A percentile compares a stretch with the other conserved stretches of the same genome.
Conservation (phyloP, 2,888 invertebrate genomes). For the Acrobasis suavella region DNA sequence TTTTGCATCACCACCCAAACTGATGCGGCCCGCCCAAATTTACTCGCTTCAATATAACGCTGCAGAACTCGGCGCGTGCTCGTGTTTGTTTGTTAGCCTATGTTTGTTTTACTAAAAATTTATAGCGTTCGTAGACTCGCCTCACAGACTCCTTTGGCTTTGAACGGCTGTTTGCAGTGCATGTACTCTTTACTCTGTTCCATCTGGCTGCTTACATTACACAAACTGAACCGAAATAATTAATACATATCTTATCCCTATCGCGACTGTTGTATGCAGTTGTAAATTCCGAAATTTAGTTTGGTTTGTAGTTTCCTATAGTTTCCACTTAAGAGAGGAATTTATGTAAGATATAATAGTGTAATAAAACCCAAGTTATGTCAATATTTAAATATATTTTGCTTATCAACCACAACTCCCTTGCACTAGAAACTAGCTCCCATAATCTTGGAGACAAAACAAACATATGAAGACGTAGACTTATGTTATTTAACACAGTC, state of each 20-base stretch:
- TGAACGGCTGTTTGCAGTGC: slow-evolving; percentile 57
- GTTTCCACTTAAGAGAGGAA: too few species aligned
- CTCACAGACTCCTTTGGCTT: slow-evolving; percentile 50
- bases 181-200: slow-evolving; percentile 42
- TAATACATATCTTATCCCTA: background rate
- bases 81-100: slow-evolving; percentile 60
- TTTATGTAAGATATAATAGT: too few species aligned
- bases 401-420: too few species aligned
- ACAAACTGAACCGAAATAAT: slow-evolving; percentile 13
- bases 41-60: slow-evolving; percentile 11
- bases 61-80: slow-evolving; percentile 49
- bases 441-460: too few species aligned
- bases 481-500: too few species aligned
- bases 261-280: background rate
- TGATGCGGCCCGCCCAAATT: too few species aligned
- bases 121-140: slow-evolving; percentile 62
- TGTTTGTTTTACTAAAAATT: slow-evolving; percentile 75
- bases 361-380: too few species aligned
- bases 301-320: background rate
- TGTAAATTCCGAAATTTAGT: background rate
- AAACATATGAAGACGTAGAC: too few species aligned
- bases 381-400: too few species aligned
- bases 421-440: too few species aligned
- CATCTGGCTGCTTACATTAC: slow-evolving; percentile 25
- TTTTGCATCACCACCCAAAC: too few species aligned